phyloP scores from a whole-genome alignment of 2,797 vertebrate genomes.

The Megaceryle alcyon region DNA sequence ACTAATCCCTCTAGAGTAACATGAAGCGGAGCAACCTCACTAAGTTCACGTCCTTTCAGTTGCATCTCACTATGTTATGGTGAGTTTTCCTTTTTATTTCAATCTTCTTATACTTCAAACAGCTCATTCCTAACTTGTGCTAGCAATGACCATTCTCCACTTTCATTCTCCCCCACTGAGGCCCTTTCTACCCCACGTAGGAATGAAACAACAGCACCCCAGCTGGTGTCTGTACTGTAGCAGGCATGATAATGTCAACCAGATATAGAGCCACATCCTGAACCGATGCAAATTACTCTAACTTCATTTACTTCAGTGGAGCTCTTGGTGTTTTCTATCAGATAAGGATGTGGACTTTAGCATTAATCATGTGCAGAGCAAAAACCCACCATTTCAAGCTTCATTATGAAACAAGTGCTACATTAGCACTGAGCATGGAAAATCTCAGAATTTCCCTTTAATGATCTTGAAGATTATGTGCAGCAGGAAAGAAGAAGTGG shows the following conservation, averaged over 20 bases:
- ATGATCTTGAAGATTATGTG: not conserved
- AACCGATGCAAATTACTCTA: conserved; percentile 24
- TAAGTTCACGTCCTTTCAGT: not conserved
- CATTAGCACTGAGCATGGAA: conserved; percentile 34
- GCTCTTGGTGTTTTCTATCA: conserved; percentile 45
- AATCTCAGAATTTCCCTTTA: conserved; percentile 30
- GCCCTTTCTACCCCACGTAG: not conserved
- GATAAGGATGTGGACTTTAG: conserved; percentile 58
- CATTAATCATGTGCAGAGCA: not conserved
- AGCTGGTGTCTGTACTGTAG: not conserved
- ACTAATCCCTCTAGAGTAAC: not conserved
- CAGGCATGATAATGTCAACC: conserved; percentile 4
- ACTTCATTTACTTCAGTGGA: conserved; percentile 46
- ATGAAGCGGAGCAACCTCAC: not conserved
- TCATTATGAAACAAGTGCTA: conserved; percentile 54
- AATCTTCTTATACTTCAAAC: not conserved
- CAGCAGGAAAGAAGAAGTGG: conserved; percentile 10
- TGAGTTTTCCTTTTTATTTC: not conserved
- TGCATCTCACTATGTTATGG: not conserved
- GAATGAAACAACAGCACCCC: not conserved
- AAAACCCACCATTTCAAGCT: conserved; percentile 26
- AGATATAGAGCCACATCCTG: not conserved
- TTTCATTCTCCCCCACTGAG: not conserved
- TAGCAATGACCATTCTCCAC: not conserved
- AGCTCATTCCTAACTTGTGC: not conserved